Conservation (phyloP, 2,113 vertebrate genomes). For the Scatophagus argus region DNA sequence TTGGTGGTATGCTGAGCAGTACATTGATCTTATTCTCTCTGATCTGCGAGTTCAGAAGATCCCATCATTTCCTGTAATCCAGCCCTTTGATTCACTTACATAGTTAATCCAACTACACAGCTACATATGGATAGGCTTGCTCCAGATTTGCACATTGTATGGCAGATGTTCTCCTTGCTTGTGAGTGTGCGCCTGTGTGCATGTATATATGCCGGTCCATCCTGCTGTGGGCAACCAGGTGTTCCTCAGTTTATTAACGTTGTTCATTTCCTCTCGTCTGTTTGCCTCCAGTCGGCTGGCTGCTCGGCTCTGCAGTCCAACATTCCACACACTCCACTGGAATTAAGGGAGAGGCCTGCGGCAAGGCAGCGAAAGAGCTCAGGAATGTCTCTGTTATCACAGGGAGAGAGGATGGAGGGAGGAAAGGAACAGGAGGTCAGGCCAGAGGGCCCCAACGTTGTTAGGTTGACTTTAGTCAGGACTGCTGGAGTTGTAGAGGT, state of each 20-base stretch:
- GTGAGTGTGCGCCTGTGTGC: slow-evolving; percentile 2
- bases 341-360: slow-evolving; percentile 82
- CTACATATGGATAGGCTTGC: slow-evolving; percentile 58
- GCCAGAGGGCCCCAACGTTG: slow-evolving; percentile 47
- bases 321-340: slow-evolving; percentile 82
- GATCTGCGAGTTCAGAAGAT: slow-evolving; percentile 39
- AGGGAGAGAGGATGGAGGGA: slow-evolving; percentile 73
- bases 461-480: slow-evolving; percentile 55
- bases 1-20: slow-evolving; percentile 17
- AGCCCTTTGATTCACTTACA: slow-evolving; percentile 48
- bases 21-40: slow-evolving; percentile 34
- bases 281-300: slow-evolving; percentile 54
- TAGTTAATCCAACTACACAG: slow-evolving; percentile 57
- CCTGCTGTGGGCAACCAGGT: slow-evolving; percentile 57
- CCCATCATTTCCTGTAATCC: slow-evolving; percentile 51
- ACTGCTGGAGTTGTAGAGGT: slow-evolving; percentile 39
- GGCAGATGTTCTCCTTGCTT: slow-evolving; percentile 61
- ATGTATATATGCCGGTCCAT: slow-evolving; percentile 19
- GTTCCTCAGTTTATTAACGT: slow-evolving; percentile 71
- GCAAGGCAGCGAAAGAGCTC: slow-evolving; percentile 74
- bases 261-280: slow-evolving; percentile 82
- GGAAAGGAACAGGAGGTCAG: slow-evolving; percentile 74
- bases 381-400: slow-evolving; percentile 85
- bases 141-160: slow-evolving; percentile 55
- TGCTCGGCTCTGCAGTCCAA: slow-evolving; percentile 60